Evolutionary conservation across 2,888 invertebrate genomes (phyloP).

Genomic region (Tholera decimalis): DNA sequence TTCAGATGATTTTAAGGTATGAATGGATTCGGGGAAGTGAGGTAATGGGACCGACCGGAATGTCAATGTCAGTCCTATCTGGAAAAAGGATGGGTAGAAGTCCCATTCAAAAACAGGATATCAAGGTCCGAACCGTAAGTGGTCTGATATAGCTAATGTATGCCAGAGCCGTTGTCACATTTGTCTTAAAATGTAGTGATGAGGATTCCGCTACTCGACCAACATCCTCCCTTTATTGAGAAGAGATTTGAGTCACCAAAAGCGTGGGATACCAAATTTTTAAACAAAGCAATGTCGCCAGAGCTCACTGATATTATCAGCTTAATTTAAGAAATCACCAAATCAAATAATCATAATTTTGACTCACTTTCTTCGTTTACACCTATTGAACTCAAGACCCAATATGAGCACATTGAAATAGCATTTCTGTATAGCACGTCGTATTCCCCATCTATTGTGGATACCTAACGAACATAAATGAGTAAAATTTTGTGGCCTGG

Average conservation of each 20-base stretch:
- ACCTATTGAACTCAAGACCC: neutral
- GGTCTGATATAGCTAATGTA: slow-evolving; percentile 63
- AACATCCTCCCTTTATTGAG: slow-evolving; percentile 22
- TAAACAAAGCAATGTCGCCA: neutral
- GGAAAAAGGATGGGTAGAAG: slow-evolving; percentile 78
- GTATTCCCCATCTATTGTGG: slow-evolving; percentile 15
- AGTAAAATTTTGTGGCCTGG: slow-evolving; percentile 8
- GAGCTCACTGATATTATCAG: neutral
- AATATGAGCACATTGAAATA: neutral
- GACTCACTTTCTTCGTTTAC: neutral
- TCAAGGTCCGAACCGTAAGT: slow-evolving; percentile 60
- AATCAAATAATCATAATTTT: neutral
- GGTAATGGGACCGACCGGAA: slow-evolving; percentile 84
- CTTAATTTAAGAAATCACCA: neutral
- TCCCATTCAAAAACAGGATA: slow-evolving; percentile 74
- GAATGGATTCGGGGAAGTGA: slow-evolving; percentile 89
- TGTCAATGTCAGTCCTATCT: slow-evolving; percentile 83
- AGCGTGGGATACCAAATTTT: neutral
- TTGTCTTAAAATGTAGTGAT: slow-evolving; percentile 45
- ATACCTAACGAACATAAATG: slow-evolving; percentile 14
- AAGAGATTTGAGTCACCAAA: slow-evolving; percentile 27
- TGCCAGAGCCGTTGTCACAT: slow-evolving; percentile 38
- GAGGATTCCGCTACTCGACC: slow-evolving; percentile 35
- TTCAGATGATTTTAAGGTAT: slow-evolving; percentile 67
- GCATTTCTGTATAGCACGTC: slow-evolving; percentile 7